Evolutionary conservation across 2,797 vertebrate genomes (phyloP).

Genomic region (Trichosurus vulpecula): DNA sequence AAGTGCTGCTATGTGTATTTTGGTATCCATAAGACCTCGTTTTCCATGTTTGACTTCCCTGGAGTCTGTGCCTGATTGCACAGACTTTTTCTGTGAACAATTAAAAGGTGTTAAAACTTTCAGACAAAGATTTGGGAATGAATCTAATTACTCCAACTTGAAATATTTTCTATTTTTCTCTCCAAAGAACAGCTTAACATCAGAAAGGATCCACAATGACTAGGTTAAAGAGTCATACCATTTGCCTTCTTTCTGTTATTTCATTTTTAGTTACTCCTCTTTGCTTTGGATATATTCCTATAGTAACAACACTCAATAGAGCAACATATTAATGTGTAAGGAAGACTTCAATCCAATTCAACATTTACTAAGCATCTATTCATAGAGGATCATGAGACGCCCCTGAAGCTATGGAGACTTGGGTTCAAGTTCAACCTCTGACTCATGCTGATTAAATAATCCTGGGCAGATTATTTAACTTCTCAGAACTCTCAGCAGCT

Average conservation of each 20-base stretch:
- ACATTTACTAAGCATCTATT: not conserved
- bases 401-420: not conserved
- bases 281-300: slow-evolving; percentile 28
- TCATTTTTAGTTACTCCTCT: slow-evolving; percentile 27
- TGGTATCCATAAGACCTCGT: not conserved
- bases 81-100: not conserved
- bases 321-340: slow-evolving; percentile 22
- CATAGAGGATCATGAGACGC: not conserved
- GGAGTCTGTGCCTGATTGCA: not conserved
- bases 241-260: not conserved
- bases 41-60: not conserved
- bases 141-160: not conserved
- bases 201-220: slow-evolving; percentile 2
- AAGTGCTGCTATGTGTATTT: not conserved
- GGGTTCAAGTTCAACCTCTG: not conserved
- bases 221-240: not conserved
- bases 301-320: not conserved
- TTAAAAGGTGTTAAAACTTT: not conserved
- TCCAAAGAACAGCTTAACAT: not conserved
- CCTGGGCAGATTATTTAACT: not conserved
- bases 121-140: not conserved
- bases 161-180: not conserved
- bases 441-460: not conserved
- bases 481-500: not conserved
- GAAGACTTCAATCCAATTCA: not conserved